phyloP scores from a whole-genome alignment of 2,113 vertebrate genomes.

The Seriola quinqueradiata region DNA sequence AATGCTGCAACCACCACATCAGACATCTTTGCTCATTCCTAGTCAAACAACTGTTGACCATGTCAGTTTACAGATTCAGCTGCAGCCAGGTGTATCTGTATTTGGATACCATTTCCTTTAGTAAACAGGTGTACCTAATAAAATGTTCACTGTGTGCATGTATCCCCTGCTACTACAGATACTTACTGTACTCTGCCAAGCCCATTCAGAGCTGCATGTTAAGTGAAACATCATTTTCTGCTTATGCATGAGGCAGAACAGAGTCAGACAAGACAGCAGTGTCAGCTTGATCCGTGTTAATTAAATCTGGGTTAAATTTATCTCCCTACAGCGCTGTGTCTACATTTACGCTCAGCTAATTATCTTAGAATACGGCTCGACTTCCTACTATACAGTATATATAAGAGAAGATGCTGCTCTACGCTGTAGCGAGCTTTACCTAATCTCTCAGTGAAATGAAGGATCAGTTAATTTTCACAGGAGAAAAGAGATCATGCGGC shows the following conservation, averaged over 20 bases:
- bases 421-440: constrained; percentile 13
- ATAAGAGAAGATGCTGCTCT: not conserved
- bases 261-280: constrained; percentile 20
- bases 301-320: constrained; percentile 51
- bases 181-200: not conserved
- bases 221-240: constrained; percentile 32
- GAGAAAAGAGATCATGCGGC: not conserved
- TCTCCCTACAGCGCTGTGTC: constrained; percentile 36
- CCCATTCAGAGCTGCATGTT: constrained; percentile 1
- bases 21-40: too few species aligned
- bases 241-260: constrained; percentile 9
- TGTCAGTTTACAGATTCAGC: not conserved
- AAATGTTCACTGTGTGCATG: not conserved
- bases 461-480: constrained; percentile 19
- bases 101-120: not conserved
- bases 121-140: constrained; percentile 4
- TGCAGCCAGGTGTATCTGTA: not conserved
- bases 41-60: not conserved
- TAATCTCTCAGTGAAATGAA: constrained; percentile 29
- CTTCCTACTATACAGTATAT: constrained; percentile 40
- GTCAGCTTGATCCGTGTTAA: constrained; percentile 52
- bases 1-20: too few species aligned
- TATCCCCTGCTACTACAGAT: constrained; percentile 4
- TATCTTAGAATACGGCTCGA: constrained; percentile 37
- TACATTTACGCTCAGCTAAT: constrained; percentile 57